Percentiles rank a stretch among this genome's conserved stretches.
phyloP scores from a whole-genome alignment of 2,888 invertebrate species.

The Cerastis rubricosa region DNA sequence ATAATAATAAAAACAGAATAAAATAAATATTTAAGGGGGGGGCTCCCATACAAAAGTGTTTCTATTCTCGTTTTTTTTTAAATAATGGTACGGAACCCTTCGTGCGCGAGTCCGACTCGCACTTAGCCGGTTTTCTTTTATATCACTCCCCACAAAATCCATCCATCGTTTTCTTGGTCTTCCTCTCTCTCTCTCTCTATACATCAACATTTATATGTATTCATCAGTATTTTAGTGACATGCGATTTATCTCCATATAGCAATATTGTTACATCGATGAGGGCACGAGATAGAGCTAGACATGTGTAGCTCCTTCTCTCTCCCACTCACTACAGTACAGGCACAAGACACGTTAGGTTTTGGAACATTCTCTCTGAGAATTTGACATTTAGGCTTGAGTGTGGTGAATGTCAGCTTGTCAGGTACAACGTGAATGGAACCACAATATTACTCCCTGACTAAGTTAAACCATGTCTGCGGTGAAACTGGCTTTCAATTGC shows the following conservation, averaged over 20 bases:
- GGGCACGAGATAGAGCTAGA: neutral
- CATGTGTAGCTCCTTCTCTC: neutral
- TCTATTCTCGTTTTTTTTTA: no score
- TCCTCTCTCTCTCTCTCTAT: no score
- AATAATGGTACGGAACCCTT: no score
- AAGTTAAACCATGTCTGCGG: neutral
- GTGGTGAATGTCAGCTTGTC: slow-evolving; percentile 8
- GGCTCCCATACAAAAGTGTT: no score
- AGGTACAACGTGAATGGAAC: neutral
- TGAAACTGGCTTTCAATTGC: neutral
- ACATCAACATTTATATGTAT: no score
- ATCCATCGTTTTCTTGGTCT: no score
- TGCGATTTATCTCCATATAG: neutral
- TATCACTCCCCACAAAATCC: no score
- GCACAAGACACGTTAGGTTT: slow-evolving; percentile 4
- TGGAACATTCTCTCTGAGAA: slow-evolving; percentile 45
- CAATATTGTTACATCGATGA: neutral
- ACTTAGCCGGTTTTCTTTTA: no score
- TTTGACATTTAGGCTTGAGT: slow-evolving; percentile 47
- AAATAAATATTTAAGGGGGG: no score
- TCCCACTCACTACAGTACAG: neutral
- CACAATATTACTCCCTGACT: neutral
- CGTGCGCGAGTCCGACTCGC: no score
- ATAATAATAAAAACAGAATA: no score
- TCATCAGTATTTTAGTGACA: no score